These are phyloP conservation scores for Tetranychus urticae DNA, from an alignment of 1,140 invertebrate species.

Conservation along the genomic window DNA sequence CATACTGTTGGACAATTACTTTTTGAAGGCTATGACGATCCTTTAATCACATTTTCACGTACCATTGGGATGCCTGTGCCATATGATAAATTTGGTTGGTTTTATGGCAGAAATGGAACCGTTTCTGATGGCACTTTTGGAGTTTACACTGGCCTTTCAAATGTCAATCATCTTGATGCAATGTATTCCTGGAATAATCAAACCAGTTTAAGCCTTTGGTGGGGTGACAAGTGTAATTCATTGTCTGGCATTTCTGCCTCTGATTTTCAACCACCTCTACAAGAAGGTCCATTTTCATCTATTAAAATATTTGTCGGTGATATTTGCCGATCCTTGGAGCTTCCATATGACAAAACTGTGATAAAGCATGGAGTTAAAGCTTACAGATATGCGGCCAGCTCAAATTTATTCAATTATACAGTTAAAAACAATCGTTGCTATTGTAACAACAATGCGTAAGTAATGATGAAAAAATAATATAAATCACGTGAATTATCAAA, in stretches of 20 bases:
- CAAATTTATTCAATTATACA: conserved; percentile 3
- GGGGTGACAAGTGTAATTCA: neutral
- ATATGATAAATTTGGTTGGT: conserved; percentile 14
- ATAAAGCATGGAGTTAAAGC: neutral
- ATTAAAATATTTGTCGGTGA: conserved; percentile 8
- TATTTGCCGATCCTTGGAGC: conserved; percentile 6
- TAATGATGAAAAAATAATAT: conserved; percentile 30
- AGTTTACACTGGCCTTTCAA: conserved; percentile 17
- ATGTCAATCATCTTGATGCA: conserved; percentile 16
- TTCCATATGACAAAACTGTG: neutral
- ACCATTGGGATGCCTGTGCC: conserved; percentile 4
- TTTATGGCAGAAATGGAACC: conserved; percentile 12
- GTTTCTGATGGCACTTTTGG: conserved; percentile 17
- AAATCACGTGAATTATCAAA: no score
- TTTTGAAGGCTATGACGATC: conserved; percentile 15
- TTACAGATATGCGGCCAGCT: conserved; percentile 1
- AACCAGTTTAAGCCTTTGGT: neutral
- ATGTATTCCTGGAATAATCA: conserved; percentile 22
- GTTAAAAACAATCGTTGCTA: conserved; percentile 6
- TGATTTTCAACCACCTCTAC: conserved; percentile 7
- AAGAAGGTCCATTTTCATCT: neutral
- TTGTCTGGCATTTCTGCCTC: neutral
- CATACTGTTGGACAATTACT: conserved; percentile 12
- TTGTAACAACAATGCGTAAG: neutral
- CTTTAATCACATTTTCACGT: conserved; percentile 8